Percentiles rank a stretch among this genome's conserved stretches.
phyloP scores from a whole-genome alignment of 1,140 invertebrate species.

The Sarcophaga peregrina region DNA sequence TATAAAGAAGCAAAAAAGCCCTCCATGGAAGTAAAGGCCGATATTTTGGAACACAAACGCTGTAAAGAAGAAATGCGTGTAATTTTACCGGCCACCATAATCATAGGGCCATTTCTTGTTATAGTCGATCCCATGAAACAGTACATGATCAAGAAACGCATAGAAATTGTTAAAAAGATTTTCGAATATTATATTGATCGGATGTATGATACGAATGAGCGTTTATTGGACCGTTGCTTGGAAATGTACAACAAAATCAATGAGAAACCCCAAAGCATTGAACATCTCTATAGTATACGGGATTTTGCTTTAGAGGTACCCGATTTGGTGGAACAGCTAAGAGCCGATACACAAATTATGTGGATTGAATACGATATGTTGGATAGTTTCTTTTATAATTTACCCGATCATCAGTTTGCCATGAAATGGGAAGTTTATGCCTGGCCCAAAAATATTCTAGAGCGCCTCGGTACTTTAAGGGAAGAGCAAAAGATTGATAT shows the following conservation, averaged over 20 bases:
- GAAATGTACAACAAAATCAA: conserved; percentile 52
- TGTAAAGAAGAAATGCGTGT: conserved; percentile 56
- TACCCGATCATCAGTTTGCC: conserved; percentile 58
- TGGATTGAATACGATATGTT: conserved; percentile 63
- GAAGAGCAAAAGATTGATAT: conserved; percentile 63
- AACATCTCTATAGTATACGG: conserved; percentile 59
- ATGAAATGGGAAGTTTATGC: conserved; percentile 64
- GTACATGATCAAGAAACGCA: conserved; percentile 58
- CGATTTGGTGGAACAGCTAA: conserved; percentile 54
- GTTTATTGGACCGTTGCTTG: conserved; percentile 51
- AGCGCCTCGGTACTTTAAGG: conserved; percentile 54
- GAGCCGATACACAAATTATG: conserved; percentile 60
- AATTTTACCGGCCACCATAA: conserved; percentile 58
- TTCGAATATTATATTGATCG: conserved; percentile 63
- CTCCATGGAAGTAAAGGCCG: conserved; percentile 55
- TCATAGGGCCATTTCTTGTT: conserved; percentile 59
- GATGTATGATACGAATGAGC: conserved; percentile 60
- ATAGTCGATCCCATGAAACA: conserved; percentile 59
- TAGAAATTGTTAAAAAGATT: conserved; percentile 54
- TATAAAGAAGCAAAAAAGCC: conserved; percentile 51
- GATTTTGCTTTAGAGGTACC: conserved; percentile 55
- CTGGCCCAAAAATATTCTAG: conserved; percentile 60
- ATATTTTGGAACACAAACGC: conserved; percentile 58
- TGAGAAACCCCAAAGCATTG: conserved; percentile 56
- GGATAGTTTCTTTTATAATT: conserved; percentile 63